A percentile compares a stretch with the other conserved stretches of the same genome.
Evolutionary conservation across 2,113 vertebrate species (phyloP).

Genomic region (Nanger granti): DNA sequence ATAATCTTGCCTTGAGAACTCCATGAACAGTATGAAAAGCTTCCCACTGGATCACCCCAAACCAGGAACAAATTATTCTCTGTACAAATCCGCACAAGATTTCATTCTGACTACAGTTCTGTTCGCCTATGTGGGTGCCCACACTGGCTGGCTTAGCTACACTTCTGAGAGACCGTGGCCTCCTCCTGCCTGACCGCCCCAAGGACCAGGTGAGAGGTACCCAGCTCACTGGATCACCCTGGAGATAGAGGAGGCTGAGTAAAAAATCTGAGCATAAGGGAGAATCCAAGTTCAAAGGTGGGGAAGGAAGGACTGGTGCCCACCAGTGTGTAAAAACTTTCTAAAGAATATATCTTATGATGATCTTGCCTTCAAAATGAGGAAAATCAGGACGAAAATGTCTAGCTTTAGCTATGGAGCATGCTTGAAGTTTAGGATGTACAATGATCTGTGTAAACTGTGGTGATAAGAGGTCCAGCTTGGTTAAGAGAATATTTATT

Average conservation of each 20-base stretch:
- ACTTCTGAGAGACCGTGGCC: neutral
- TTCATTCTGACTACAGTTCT: neutral
- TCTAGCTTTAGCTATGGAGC: neutral
- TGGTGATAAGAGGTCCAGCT: neutral
- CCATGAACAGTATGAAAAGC: neutral
- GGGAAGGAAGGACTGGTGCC: neutral
- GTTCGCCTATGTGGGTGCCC: neutral
- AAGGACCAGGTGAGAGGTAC: neutral
- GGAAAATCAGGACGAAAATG: neutral
- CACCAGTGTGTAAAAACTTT: neutral
- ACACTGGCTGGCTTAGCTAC: too few relatives aligned
- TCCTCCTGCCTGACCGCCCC: neutral
- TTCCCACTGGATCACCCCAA: neutral
- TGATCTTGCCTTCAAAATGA: neutral
- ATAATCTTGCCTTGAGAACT: neutral
- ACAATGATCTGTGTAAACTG: neutral
- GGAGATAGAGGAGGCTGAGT: neutral
- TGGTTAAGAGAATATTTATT: neutral
- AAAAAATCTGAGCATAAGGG: neutral
- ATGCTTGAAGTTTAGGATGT: neutral
- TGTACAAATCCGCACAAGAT: neutral
- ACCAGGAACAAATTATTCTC: neutral
- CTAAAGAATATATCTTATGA: neutral
- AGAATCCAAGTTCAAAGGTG: neutral
- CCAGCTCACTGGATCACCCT: neutral